A percentile compares a stretch with the other conserved stretches of the same genome.
Evolutionary conservation across 1,140 invertebrate genomes (phyloP).

Genomic region (Orius insidiosus): DNA sequence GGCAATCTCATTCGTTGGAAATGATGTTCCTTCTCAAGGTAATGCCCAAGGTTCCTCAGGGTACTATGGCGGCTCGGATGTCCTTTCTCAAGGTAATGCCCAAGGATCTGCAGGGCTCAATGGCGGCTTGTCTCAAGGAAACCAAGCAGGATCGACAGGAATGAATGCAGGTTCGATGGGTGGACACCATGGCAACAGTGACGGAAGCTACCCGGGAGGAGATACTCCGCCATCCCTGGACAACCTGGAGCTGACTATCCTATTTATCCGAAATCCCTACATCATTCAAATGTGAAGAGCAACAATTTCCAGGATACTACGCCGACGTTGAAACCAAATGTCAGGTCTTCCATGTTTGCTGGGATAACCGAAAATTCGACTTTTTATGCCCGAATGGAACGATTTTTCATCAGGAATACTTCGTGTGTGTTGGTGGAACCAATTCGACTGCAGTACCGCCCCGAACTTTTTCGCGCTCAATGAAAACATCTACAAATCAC

Average conservation of each 20-base stretch:
- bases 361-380: slow-evolving; percentile 59
- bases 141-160: no score
- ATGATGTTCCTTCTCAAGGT: slow-evolving; percentile 17
- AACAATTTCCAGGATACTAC: slow-evolving; percentile 69
- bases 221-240: slow-evolving; percentile 71
- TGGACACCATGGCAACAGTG: no score
- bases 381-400: slow-evolving; percentile 83
- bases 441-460: slow-evolving; percentile 62
- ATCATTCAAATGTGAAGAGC: slow-evolving; percentile 54
- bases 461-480: slow-evolving; percentile 52
- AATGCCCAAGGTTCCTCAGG: slow-evolving; percentile 19
- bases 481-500: slow-evolving; percentile 50
- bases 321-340: slow-evolving; percentile 66
- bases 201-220: slow-evolving; percentile 41
- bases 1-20: no score
- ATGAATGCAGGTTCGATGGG: no score
- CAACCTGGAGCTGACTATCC: slow-evolving; percentile 51
- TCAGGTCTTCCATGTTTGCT: slow-evolving; percentile 73
- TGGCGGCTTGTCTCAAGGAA: no score
- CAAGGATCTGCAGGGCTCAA: no score
- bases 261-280: slow-evolving; percentile 51
- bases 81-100: no score
- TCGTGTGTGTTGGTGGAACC: slow-evolving; percentile 85
- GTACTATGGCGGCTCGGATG: no score
- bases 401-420: slow-evolving; percentile 66